Conservation (phyloP, 2,888 invertebrate species). For the Ceriagrion tenellum region DNA sequence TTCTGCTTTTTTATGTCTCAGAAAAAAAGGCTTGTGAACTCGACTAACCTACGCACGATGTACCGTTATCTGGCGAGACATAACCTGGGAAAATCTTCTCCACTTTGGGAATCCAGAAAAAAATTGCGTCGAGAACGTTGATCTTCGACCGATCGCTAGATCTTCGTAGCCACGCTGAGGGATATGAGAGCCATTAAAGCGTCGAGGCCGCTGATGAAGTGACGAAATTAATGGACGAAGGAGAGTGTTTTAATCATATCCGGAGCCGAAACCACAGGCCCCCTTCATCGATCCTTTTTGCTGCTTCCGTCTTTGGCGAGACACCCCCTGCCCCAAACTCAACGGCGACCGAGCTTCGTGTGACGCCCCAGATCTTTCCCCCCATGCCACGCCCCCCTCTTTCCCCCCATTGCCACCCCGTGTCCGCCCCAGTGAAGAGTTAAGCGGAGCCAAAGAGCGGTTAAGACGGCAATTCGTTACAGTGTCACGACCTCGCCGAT, state of each 20-base stretch:
- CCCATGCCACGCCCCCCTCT: too few species aligned
- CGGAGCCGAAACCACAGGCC: background rate
- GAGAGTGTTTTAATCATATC: background rate
- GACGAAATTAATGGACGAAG: background rate
- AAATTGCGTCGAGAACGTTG: too few species aligned
- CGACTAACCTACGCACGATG: too few species aligned
- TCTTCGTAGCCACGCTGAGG: too few species aligned
- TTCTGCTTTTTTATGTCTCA: too few species aligned
- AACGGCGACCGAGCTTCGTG: background rate
- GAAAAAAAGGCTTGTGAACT: too few species aligned
- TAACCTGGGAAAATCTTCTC: too few species aligned
- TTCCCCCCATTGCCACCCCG: too few species aligned
- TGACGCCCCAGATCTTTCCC: background rate
- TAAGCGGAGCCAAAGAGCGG: background rate
- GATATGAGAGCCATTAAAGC: background rate
- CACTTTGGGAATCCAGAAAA: too few species aligned
- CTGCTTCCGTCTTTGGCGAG: background rate
- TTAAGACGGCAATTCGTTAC: conserved; percentile 1
- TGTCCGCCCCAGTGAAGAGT: background rate
- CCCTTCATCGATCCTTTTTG: background rate
- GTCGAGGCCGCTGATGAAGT: background rate
- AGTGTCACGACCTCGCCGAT: background rate
- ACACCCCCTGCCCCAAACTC: background rate
- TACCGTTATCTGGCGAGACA: too few species aligned
- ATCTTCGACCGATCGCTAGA: too few species aligned